Conservation (phyloP, 2,797 vertebrate species). For the Brachyrhaphis roseni region DNA sequence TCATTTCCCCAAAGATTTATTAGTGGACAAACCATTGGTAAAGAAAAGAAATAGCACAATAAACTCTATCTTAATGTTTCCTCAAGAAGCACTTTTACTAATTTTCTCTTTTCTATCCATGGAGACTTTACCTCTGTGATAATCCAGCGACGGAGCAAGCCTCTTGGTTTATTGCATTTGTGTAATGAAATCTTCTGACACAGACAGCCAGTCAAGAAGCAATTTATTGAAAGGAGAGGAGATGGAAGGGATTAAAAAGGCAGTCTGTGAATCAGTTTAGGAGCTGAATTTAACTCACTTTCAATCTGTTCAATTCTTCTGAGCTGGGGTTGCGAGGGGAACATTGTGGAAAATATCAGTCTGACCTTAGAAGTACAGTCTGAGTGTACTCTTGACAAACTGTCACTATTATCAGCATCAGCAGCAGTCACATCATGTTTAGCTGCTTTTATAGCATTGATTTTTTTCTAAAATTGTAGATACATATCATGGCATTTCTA, state of each 20-base stretch:
- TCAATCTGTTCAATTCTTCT: constrained; percentile 38
- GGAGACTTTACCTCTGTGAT: constrained; percentile 75
- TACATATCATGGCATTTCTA: neutral
- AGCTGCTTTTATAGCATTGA: neutral
- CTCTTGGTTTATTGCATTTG: constrained; percentile 79
- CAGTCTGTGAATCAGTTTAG: constrained; percentile 36
- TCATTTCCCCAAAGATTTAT: constrained; percentile 64
- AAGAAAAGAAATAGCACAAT: constrained; percentile 28
- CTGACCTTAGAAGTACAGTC: constrained; percentile 11
- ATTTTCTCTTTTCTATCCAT: constrained; percentile 71
- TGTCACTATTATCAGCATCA: constrained; percentile 5
- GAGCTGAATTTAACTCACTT: constrained; percentile 41
- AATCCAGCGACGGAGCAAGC: constrained; percentile 72
- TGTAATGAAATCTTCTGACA: constrained; percentile 79
- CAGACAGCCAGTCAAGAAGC: constrained; percentile 61
- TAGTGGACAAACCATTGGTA: constrained; percentile 69
- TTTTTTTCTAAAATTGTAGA: neutral
- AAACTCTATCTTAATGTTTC: constrained; percentile 55
- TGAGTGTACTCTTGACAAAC: constrained; percentile 22
- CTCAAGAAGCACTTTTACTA: constrained; percentile 73
- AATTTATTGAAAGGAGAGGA: constrained; percentile 42
- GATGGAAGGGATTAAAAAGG: constrained; percentile 34
- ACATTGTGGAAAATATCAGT: neutral
- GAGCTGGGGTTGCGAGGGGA: neutral
- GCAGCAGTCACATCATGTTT: neutral